Evolutionary conservation across 1,140 invertebrate genomes (phyloP).

Genomic region (Teleogryllus occipitalis): DNA sequence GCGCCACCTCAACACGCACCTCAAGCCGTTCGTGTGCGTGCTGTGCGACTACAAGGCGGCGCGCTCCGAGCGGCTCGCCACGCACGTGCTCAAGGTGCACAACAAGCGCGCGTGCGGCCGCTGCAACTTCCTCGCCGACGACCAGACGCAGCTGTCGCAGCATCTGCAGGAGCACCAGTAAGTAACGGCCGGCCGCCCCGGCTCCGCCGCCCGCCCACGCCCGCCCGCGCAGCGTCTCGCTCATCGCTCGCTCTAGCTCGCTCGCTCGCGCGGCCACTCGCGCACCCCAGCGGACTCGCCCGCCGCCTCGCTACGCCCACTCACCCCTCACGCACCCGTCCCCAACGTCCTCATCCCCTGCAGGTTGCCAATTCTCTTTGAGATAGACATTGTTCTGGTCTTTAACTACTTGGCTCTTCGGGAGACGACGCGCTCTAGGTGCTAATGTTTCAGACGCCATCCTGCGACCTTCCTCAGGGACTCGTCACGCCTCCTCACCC

Average conservation of each 20-base stretch:
- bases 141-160: conserved; percentile 60
- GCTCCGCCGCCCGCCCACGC: background rate
- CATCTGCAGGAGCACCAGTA: conserved; percentile 56
- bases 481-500: too few species aligned
- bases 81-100: conserved; percentile 83
- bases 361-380: too few species aligned
- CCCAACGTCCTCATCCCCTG: too few species aligned
- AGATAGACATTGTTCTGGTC: too few species aligned
- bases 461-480: too few species aligned
- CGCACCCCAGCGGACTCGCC: conserved; percentile 7
- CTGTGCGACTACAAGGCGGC: conserved; percentile 88
- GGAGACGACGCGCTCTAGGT: too few species aligned
- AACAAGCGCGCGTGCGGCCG: conserved; percentile 81
- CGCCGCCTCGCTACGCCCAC: conserved; percentile 11
- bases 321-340: background rate
- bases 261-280: background rate
- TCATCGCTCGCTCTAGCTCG: conserved; percentile 26
- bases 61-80: conserved; percentile 72
- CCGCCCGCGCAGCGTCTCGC: conserved; percentile 13
- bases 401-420: too few species aligned
- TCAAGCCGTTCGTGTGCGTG: conserved; percentile 81
- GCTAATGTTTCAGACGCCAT: too few species aligned
- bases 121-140: conserved; percentile 76
- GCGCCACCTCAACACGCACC: conserved; percentile 82
- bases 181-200: conserved; percentile 28